Evolutionary conservation across 1,140 invertebrate genomes (phyloP).

Genomic region (Ceratosolen solmsi): DNA sequence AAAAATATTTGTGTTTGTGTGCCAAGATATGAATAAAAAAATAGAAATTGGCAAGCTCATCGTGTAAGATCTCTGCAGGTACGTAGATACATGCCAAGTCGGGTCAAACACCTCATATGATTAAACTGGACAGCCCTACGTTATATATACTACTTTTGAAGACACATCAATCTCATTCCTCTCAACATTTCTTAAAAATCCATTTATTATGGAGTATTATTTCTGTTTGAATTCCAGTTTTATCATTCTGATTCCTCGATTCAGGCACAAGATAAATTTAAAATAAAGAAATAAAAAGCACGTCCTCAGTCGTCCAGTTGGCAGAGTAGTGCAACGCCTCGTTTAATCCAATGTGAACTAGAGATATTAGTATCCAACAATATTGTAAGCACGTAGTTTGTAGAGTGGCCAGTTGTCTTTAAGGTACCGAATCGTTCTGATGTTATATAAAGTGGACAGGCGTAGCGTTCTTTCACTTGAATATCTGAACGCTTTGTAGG

Average conservation of each 20-base stretch:
- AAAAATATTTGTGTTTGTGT: neutral
- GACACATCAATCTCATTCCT: neutral
- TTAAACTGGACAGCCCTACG: neutral
- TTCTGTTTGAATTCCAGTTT: too few species aligned
- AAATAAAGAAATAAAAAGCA: neutral
- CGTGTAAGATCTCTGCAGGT: neutral
- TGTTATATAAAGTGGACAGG: slow-evolving; percentile 91
- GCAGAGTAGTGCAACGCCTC: slow-evolving; percentile 89
- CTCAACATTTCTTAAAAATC: neutral
- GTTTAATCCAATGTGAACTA: slow-evolving; percentile 88
- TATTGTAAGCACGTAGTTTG: slow-evolving; percentile 90
- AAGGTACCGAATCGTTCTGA: slow-evolving; percentile 86
- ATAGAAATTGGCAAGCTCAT: neutral
- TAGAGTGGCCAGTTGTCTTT: slow-evolving; percentile 93
- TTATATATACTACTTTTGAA: neutral
- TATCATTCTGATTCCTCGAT: neutral
- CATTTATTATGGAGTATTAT: too few species aligned
- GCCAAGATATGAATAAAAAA: neutral
- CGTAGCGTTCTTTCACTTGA: slow-evolving; percentile 77
- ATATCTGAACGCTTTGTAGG: slow-evolving; percentile 76
- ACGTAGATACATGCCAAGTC: slow-evolving; percentile 2
- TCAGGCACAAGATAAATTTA: neutral
- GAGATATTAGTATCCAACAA: slow-evolving; percentile 81
- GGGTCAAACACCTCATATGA: neutral
- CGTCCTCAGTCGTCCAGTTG: slow-evolving; percentile 81